Evolutionary conservation across 2,113 vertebrate species (phyloP), one percentile per base, ranked within the genome.

Genomic region (Numida meleagris): DNA sequence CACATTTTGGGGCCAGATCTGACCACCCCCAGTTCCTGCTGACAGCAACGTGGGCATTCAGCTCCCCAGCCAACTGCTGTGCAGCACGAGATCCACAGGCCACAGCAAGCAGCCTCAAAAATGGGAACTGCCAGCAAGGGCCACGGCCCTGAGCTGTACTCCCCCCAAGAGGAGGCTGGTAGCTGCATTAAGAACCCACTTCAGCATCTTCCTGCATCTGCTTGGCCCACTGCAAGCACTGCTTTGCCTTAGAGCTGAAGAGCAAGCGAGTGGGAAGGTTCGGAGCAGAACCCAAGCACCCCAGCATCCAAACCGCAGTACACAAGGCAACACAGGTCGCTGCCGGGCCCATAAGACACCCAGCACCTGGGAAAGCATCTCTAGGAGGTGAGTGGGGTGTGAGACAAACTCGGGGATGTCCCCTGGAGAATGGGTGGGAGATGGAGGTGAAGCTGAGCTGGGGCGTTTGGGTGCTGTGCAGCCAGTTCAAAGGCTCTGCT

Each of bases 391-490:
- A 43, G 45, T 36, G 17, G 6, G 2, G 19, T 31, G 14, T 0
- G 4, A 51, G 59, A 16, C 9, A 27, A 12, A 18, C 63, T 12
- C 25, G 33, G 72, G 46, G 38, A 38, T 4, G 12, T 20, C 25
- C 53, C n/a, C 4, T 8, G 1, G 62, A 21, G 50, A 24, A 12
- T 5, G 0, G 1, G 21, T 0, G 12, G 57, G 48, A 71, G 61
- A 18, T 0, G 0, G 75, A 68, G 40, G 36, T 45, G 38, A 31
- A 63, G 68, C 11, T 7, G 24, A 34, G 25, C 61, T 0, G 0
- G 53, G 16, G 17, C 5, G 2, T 31, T 57, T 2, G 1, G 55
- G 38, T 33, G 66, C 46, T 83, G 8, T 82, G 81, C 46, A 77
- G 20, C 50, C 71, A 45, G 18, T 34, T 62, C 0, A 0, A 71